Evolutionary conservation across 2,113 vertebrate genomes (phyloP).

Genomic region (Alligator sinensis): DNA sequence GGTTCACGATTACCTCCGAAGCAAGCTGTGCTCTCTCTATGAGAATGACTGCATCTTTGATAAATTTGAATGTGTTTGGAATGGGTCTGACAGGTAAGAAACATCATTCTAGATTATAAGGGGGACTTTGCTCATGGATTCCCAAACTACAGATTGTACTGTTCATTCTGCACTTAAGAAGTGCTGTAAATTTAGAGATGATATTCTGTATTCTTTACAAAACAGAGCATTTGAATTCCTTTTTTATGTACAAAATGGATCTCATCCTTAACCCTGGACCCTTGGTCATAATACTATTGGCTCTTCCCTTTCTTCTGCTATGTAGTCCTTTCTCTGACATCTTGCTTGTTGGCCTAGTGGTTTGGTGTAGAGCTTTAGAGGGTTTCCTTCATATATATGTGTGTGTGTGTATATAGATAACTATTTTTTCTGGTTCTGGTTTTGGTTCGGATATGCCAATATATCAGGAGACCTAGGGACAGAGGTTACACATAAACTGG

Average conservation of each 20-base stretch:
- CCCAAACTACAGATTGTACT: neutral
- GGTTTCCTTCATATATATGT: no score
- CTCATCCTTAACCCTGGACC: neutral
- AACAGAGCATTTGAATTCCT: neutral
- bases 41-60: conserved; percentile 99
- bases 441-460: neutral
- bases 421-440: neutral
- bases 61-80: conserved; percentile 98
- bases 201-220: neutral
- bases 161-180: neutral
- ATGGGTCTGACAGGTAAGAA: conserved; percentile 94
- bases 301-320: rapidly evolving
- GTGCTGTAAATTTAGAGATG: neutral
- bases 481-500: no score
- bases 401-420: neutral
- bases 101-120: neutral
- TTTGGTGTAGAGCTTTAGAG: rapidly evolving
- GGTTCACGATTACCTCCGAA: conserved; percentile 96
- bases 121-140: neutral
- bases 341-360: neutral
- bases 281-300: neutral
- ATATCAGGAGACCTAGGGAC: neutral
- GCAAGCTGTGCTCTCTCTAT: conserved; percentile 94
- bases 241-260: neutral
- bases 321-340: rapidly evolving